Conservation (phyloP, 2,113 vertebrate genomes). For the Catharus minimus region DNA sequence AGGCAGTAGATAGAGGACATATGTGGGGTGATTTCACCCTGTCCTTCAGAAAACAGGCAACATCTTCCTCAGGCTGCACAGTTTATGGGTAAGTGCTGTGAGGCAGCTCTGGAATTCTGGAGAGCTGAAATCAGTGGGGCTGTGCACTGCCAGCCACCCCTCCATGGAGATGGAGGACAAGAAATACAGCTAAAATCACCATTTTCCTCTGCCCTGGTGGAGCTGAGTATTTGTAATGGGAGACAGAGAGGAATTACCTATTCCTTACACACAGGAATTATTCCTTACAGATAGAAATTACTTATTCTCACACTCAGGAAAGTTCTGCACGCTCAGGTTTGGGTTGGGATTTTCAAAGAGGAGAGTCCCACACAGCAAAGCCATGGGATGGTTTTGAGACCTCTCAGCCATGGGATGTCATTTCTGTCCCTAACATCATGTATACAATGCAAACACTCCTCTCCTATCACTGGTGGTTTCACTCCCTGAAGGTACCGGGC, state of each 20-base stretch:
- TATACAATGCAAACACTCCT: background rate
- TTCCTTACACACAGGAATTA: background rate
- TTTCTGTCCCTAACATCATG: background rate
- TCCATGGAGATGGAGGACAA: background rate
- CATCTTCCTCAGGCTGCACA: background rate
- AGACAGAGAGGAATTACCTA: background rate
- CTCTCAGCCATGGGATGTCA: background rate
- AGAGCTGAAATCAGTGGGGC: background rate
- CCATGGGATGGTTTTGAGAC: background rate
- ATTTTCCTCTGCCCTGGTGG: background rate
- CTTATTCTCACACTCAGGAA: accelerated
- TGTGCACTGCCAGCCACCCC: background rate
- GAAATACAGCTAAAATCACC: background rate
- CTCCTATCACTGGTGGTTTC: background rate
- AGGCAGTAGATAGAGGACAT: background rate
- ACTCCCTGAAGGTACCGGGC: background rate
- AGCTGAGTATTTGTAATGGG: background rate
- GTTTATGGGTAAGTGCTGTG: background rate
- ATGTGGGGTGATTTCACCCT: background rate
- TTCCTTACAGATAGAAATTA: background rate
- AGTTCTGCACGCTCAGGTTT: accelerated
- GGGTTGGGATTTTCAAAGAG: background rate
- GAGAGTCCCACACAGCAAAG: background rate
- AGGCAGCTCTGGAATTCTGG: background rate
- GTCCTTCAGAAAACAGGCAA: background rate